Percentiles rank a stretch among this genome's conserved stretches.
phyloP scores from a whole-genome alignment of 2,113 vertebrate genomes.

The Pluvialis apricaria region DNA sequence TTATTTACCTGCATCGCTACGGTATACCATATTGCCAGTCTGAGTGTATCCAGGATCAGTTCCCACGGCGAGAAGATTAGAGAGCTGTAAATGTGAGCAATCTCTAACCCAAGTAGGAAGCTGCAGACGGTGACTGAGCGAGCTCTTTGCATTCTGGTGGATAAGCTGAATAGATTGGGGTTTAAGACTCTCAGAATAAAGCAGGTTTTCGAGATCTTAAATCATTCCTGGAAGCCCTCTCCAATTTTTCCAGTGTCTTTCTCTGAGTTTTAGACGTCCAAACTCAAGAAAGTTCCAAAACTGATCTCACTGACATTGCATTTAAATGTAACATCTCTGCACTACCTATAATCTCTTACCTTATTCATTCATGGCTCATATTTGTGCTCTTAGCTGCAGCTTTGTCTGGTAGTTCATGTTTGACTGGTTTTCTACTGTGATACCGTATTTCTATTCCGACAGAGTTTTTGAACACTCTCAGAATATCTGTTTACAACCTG shows the following conservation, averaged over 20 bases:
- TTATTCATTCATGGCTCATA: background rate
- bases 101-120: conserved; percentile 24
- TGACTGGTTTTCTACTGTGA: background rate
- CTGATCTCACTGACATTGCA: background rate
- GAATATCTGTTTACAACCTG: background rate
- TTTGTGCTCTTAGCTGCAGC: background rate
- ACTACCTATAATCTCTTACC: background rate
- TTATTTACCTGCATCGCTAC: conserved; percentile 4
- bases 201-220: background rate
- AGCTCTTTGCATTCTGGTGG: conserved; percentile 33
- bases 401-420: background rate
- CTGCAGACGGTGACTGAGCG: background rate
- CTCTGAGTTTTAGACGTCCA: background rate
- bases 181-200: background rate
- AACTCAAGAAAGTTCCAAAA: background rate
- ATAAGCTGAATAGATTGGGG: conserved; percentile 10
- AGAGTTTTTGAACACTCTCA: background rate
- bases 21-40: background rate
- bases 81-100: conserved; percentile 27
- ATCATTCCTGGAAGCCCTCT: background rate
- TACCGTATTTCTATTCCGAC: background rate
- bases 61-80: conserved; percentile 13
- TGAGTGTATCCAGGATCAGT: background rate
- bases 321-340: background rate
- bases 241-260: background rate